Conservation (phyloP, 1,140 invertebrate species). For the Trachymyrmex cornetzi region DNA sequence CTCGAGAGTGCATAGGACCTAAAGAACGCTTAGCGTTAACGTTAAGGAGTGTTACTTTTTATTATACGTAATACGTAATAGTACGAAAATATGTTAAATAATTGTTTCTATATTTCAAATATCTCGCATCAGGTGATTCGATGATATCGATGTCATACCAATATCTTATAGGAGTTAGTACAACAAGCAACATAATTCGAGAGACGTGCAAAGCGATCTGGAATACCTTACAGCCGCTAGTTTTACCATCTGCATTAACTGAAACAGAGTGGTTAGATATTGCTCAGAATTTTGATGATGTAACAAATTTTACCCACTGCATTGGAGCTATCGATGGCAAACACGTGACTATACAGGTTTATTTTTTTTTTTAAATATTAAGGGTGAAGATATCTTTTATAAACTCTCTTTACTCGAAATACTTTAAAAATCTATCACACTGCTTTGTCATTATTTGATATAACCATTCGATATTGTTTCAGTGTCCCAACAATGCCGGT, state of each 20-base stretch:
- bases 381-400: background rate
- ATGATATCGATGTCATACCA: background rate
- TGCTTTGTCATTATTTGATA: background rate
- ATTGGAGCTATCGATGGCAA: background rate
- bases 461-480: background rate
- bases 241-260: background rate
- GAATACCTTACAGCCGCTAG: background rate
- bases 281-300: background rate
- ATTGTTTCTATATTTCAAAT: background rate
- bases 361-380: too few species aligned
- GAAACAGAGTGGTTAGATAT: constrained; percentile 10
- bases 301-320: background rate
- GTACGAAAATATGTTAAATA: background rate
- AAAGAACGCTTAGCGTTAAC: background rate
- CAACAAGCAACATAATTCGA: background rate
- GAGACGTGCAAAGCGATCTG: constrained; percentile 7
- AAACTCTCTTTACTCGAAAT: background rate
- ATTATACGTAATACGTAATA: constrained; percentile 13
- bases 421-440: background rate
- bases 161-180: background rate
- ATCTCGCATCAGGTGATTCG: constrained; percentile 15
- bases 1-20: constrained; percentile 1
- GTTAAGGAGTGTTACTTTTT: background rate
- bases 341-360: background rate
- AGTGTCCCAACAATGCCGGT: constrained; percentile 12